Evolutionary conservation across 2,888 invertebrate genomes (phyloP), one percentile per base, ranked within the genome.

Genomic region (Nipponacmea schrenckii): DNA sequence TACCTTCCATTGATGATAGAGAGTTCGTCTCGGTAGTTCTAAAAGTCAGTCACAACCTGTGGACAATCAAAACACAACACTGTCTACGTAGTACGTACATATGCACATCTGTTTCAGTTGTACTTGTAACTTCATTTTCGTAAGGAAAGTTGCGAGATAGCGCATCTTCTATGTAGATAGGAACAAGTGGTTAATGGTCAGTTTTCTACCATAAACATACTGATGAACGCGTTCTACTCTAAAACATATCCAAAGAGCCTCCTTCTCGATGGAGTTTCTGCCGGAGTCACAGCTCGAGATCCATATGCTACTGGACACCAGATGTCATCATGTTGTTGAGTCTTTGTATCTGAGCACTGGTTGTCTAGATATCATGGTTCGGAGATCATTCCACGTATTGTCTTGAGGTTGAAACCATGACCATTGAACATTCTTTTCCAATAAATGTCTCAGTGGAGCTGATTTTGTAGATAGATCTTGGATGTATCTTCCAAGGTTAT

Each of bases 191-290:
- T 27, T 69, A 50, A 63, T 74, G 71, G 66, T 74, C 74, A n/a
- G 72, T 74, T 69, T 68, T 64, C 17, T 39, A 31, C 73, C 73
- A 73, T 65, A 63, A 20, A 72, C 39, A 72, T 66, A 72, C 20
- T 69, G 64, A 44, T 65, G 67, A 69, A 74, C 73, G 2, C 69
- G 31, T 64, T 63, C 68, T 31, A 12, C 62, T 50, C 27, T 67
- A 74, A 74, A 74, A 27, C 31, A 46, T 2, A 74, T 69, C 4
- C 44, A 10, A 1, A 73, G 68, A 50, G 64, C 4, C 45, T 74
- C 71, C 31, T 67, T 68, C 56, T 74, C 74, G 26, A 72, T 67
- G 20, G 45, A n/a, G n/a, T n/a, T n/a, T n/a, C n/a, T n/a, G n/a
- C n/a, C n/a, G n/a, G n/a, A n/a, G n/a, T n/a, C n/a, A n/a, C n/a